Evolutionary conservation across 2,113 vertebrate species (phyloP).

Genomic region (Ancistrus triradiatus): DNA sequence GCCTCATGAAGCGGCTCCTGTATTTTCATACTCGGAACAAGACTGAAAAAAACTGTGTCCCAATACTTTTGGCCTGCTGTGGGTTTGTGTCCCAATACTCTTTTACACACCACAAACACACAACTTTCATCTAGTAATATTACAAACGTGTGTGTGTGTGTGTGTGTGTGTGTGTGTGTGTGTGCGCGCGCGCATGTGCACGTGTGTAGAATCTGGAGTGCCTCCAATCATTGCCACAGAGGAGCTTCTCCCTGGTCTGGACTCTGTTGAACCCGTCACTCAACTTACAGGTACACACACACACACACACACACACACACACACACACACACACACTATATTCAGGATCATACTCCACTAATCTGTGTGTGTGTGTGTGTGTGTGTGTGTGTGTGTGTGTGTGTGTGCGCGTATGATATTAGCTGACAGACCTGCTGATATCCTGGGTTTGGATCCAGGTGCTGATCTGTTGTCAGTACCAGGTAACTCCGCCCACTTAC

Average conservation of each 20-base stretch:
- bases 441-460: constrained; percentile 72
- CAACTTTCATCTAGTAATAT: no score
- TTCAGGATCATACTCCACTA: not conserved
- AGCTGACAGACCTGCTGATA: constrained; percentile 78
- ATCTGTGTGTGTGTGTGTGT: not conserved
- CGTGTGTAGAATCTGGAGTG: constrained; percentile 55
- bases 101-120: no score
- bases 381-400: no score
- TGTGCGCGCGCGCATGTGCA: not conserved
- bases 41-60: no score
- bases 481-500: constrained; percentile 70
- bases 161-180: no score
- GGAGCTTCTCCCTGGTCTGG: constrained; percentile 83
- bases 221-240: constrained; percentile 71
- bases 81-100: no score
- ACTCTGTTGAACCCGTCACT: constrained; percentile 51
- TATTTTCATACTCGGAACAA: no score
- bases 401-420: no score
- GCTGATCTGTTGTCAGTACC: constrained; percentile 75
- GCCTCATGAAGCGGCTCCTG: no score
- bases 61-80: no score
- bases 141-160: no score
- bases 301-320: not conserved
- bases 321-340: not conserved
- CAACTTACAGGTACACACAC: constrained; percentile 70